Percentiles rank a stretch among this genome's conserved stretches.
Evolutionary conservation across 2,113 vertebrate genomes (phyloP).

Genomic region (Triplophysa rosa): DNA sequence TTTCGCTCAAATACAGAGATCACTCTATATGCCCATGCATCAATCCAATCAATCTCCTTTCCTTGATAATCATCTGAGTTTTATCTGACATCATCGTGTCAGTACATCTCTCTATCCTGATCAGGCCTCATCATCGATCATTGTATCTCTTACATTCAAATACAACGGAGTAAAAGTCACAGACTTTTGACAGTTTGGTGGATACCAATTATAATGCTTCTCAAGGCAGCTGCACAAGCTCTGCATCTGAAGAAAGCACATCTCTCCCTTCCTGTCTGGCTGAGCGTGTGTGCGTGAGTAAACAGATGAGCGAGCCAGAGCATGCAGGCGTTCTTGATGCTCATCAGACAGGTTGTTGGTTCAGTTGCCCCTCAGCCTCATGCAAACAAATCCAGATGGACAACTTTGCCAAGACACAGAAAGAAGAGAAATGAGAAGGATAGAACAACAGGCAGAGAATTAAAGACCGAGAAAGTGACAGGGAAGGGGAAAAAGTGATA

Average conservation of each 20-base stretch:
- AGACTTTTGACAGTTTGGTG: constrained; percentile 31
- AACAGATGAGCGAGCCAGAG: constrained; percentile 63
- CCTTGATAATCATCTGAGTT: neutral
- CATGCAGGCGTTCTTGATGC: constrained; percentile 68
- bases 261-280: constrained; percentile 3
- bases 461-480: neutral
- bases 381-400: constrained; percentile 78
- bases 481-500: neutral
- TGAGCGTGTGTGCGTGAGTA: constrained; percentile 23
- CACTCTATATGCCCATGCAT: neutral
- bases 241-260: neutral
- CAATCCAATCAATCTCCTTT: neutral
- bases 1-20: constrained; percentile 3
- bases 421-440: constrained; percentile 51
- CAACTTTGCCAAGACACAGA: constrained; percentile 60
- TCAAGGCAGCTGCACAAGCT: constrained; percentile 11
- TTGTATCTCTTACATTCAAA: neutral
- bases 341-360: constrained; percentile 77
- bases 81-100: neutral
- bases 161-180: constrained; percentile 12
- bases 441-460: constrained; percentile 45
- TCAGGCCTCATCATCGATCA: neutral
- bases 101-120: neutral
- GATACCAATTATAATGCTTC: constrained; percentile 36
- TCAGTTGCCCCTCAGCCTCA: constrained; percentile 74